Percentiles rank a stretch among this genome's conserved stretches.
These are phyloP conservation scores for Rana temporaria DNA, from an alignment of 2,113 vertebrate genomes.

Conservation along the genomic window DNA sequence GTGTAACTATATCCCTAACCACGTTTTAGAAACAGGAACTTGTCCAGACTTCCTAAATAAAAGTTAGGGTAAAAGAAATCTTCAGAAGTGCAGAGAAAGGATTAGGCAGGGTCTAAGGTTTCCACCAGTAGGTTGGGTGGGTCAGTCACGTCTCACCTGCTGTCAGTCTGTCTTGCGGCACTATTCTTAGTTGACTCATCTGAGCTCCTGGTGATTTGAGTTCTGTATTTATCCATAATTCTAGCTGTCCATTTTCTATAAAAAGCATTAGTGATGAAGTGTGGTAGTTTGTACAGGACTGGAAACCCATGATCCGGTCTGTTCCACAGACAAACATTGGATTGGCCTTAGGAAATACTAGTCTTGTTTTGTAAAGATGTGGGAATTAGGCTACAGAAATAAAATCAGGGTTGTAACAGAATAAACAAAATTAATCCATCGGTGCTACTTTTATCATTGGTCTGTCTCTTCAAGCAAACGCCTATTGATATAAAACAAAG, in stretches of 20 bases:
- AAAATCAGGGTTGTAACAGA: too few relatives aligned
- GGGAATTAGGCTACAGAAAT: too few relatives aligned
- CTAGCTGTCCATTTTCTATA: conserved; percentile 15
- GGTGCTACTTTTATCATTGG: too few relatives aligned
- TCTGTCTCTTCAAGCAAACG: too few relatives aligned
- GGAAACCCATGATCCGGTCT: conserved; percentile 13
- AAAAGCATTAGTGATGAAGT: conserved; percentile 1
- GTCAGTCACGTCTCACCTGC: conserved; percentile 32
- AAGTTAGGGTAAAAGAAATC: background rate
- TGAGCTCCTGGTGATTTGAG: conserved; percentile 11
- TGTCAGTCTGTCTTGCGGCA: conserved; percentile 5
- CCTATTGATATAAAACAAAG: too few relatives aligned
- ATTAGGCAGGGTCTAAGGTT: background rate
- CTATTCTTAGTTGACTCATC: background rate
- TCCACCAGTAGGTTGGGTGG: conserved; percentile 1
- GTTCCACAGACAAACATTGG: background rate
- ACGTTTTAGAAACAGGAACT: background rate
- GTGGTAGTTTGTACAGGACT: background rate
- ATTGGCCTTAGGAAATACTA: background rate
- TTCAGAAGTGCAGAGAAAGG: background rate
- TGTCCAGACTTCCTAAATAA: background rate
- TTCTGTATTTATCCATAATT: conserved; percentile 24
- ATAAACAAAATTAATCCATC: too few relatives aligned
- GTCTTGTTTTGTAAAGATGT: background rate
- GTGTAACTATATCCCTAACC: too few relatives aligned